phyloP scores from a whole-genome alignment of 1,140 invertebrate genomes.

The Drosophila jambulina region DNA sequence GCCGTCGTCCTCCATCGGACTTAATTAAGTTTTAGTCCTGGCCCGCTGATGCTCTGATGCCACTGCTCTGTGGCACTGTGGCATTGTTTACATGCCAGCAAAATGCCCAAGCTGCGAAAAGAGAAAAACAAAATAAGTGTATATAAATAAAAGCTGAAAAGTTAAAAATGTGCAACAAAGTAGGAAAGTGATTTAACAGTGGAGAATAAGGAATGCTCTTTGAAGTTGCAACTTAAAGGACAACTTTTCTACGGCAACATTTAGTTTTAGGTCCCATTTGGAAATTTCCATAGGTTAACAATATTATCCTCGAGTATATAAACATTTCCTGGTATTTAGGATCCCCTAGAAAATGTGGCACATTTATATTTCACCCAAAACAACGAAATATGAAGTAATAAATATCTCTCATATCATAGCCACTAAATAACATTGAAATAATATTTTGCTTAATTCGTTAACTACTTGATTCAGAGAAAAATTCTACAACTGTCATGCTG shows the following conservation, averaged over 20 bases:
- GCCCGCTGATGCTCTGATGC: conserved; percentile 6
- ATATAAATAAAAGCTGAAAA: conserved; percentile 35
- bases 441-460: background rate
- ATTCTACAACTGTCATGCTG: background rate
- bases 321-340: background rate
- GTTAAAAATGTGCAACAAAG: conserved; percentile 17
- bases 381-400: too few species aligned
- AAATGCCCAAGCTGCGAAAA: conserved; percentile 33
- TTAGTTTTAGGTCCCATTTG: too few species aligned
- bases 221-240: too few species aligned
- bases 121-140: conserved; percentile 44
- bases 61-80: conserved; percentile 41
- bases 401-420: background rate
- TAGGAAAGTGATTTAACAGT: background rate
- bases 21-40: conserved; percentile 73
- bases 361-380: too few species aligned
- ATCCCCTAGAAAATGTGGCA: too few species aligned
- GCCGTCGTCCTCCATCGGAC: conserved; percentile 22
- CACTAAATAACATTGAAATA: background rate
- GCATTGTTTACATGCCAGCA: conserved; percentile 47
- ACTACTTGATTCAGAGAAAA: background rate
- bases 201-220: background rate
- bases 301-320: background rate
- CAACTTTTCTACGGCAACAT: background rate
- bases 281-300: background rate